Base-by-base conservation (phyloP, 1,140 invertebrate species). In the Penaeus japonicus region DNA sequence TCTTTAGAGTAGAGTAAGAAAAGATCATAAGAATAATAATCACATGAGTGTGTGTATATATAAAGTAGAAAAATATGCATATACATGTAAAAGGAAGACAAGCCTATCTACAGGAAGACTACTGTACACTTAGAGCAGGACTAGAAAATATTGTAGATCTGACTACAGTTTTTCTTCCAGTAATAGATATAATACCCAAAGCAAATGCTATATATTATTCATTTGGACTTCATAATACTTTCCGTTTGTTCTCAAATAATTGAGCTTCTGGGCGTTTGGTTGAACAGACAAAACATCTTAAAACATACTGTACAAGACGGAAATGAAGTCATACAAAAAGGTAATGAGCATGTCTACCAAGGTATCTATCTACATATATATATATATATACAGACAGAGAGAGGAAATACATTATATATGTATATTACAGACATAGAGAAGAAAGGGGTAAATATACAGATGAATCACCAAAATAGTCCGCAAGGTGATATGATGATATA, bases 51-150 rank as follows among this genome's bases (percentile, higher is more conserved):
- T 47, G 47, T 47, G 47, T 47, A 47, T 47, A 47, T 27, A 27
- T 79, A 84, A 83, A 83, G 20, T 75, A 84, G 47, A 75, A 84
- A 75, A 84, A 84, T 70, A 75, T 75, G 53, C 53, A 84, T 59
- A 82, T 65, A 83, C 81, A 83, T 83, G 35, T 65, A 39, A 59
- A 39, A 59, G 39, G 57, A 62, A 65, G 27, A 83, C 4, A 65
- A 35, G 30, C 81, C 55, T 83, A 83, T 39, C 30, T 62, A 83
- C 81, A 83, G 81, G 54, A 79, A 79, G 17, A 79, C 65, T 35
- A 30, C 27, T 73, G n/a, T 73, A 73, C 35, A 73, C 18, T n/a
- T 73, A 73, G 24, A 27, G 70, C 70, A 73, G 70, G 27, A 73
- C 35, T 30, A 30, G 35, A 24, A 24, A 18, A 73, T 73, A 18